Evolutionary conservation across 2,888 invertebrate genomes (phyloP).

Genomic region (Cloeon dipterum): DNA sequence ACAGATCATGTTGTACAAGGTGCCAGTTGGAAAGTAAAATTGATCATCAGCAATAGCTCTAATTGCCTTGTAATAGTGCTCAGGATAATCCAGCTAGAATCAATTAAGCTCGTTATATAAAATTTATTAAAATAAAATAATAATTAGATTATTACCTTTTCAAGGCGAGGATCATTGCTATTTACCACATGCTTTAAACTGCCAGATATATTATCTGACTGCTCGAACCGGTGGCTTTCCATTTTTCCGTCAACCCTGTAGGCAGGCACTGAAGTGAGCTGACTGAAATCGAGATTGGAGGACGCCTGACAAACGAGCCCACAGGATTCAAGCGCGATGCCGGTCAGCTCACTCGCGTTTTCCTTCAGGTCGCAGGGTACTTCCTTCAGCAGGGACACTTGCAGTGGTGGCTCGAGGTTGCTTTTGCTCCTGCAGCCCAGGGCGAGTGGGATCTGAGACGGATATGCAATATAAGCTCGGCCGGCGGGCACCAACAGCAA

Average conservation of each 20-base stretch:
- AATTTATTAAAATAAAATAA: not conserved
- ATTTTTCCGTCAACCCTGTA: not conserved
- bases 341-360: constrained; percentile 5
- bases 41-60: not conserved
- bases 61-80: not conserved
- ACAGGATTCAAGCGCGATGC: constrained; percentile 9
- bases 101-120: not conserved
- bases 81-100: too few relatives aligned
- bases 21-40: not conserved
- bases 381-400: constrained; percentile 8
- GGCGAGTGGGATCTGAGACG: not conserved
- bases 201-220: too few relatives aligned
- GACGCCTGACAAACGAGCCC: constrained; percentile 9
- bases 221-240: not conserved
- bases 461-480: not conserved
- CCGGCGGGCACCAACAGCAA: constrained; percentile 44
- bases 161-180: too few relatives aligned
- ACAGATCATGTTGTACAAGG: not conserved
- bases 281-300: not conserved
- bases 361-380: constrained; percentile 9
- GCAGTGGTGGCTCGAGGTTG: not conserved
- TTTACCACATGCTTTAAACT: too few relatives aligned
- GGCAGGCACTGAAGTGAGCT: not conserved
- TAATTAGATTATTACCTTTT: too few relatives aligned
- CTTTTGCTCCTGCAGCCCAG: constrained; percentile 1